These are phyloP conservation scores for Falco naumanni DNA, from an alignment of 2,797 vertebrate genomes.

Conservation along the genomic window DNA sequence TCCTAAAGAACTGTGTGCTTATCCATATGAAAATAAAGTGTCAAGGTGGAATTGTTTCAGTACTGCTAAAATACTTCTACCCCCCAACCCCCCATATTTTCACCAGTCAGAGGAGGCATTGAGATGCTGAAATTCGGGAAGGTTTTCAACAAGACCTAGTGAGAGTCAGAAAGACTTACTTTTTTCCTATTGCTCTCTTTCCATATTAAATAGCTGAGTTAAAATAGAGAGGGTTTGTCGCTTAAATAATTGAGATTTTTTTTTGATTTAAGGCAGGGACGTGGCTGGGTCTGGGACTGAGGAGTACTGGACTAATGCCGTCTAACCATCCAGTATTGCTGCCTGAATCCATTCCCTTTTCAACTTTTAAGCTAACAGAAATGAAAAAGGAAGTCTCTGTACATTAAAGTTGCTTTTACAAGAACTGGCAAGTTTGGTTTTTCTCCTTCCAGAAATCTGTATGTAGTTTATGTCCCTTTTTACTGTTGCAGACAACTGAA, in stretches of 20 bases:
- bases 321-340: not conserved
- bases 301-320: not conserved
- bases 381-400: not conserved
- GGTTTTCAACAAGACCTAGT: not conserved
- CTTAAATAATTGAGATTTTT: not conserved
- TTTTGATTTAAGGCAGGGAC: not conserved
- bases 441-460: not conserved
- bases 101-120: not conserved
- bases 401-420: not conserved
- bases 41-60: not conserved
- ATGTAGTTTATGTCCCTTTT: not conserved
- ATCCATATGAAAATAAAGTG: not conserved
- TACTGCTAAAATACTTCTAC: not conserved
- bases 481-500: not conserved
- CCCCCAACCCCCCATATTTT: not conserved
- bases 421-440: not conserved
- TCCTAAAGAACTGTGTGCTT: not conserved
- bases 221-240: not conserved
- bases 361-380: not conserved
- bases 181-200: not conserved
- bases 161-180: not conserved
- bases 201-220: not conserved
- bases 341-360: not conserved
- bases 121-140: not conserved
- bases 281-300: not conserved